A percentile compares a stretch with the other conserved stretches of the same genome.
Evolutionary conservation across 2,888 invertebrate genomes (phyloP).

Genomic region (Aphidoletes aphidimyza): DNA sequence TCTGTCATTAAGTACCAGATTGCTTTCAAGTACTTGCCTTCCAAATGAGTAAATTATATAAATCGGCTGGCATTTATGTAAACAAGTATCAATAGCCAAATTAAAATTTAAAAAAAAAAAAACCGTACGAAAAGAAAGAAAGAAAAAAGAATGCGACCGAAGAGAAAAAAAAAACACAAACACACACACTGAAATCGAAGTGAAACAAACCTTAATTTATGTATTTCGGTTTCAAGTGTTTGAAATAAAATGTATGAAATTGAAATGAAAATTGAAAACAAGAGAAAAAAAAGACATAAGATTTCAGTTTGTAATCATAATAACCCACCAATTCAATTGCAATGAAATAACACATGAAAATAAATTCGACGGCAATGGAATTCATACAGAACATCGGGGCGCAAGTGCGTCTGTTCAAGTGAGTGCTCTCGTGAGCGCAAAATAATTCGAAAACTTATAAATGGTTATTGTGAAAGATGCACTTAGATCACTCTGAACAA

Average conservation of each 20-base stretch:
- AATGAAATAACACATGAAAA: not conserved
- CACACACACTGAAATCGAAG: not conserved
- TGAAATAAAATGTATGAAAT: not conserved
- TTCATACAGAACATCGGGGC: not conserved
- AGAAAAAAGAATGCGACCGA: not conserved
- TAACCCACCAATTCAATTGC: constrained; percentile 4
- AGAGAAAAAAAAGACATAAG: not conserved
- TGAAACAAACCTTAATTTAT: constrained; percentile 29
- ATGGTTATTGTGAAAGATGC: constrained; percentile 50
- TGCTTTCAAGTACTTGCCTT: constrained; percentile 2
- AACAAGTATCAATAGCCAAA: constrained; percentile 35
- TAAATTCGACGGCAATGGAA: not conserved
- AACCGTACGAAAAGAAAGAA: not conserved
- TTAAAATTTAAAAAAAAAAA: no score
- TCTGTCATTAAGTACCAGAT: not conserved
- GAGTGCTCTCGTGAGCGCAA: no score
- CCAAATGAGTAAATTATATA: constrained; percentile 41
- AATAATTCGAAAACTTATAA: constrained; percentile 32
- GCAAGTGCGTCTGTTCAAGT: no score
- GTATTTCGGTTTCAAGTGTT: not conserved
- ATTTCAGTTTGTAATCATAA: not conserved
- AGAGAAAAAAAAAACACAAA: not conserved
- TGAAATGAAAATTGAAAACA: not conserved
- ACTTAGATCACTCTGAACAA: constrained; percentile 7
- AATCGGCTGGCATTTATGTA: constrained; percentile 44